These are phyloP conservation scores for Rousettus leschenaultii DNA, from an alignment of 2,113 vertebrate species.

Conservation along the genomic window DNA sequence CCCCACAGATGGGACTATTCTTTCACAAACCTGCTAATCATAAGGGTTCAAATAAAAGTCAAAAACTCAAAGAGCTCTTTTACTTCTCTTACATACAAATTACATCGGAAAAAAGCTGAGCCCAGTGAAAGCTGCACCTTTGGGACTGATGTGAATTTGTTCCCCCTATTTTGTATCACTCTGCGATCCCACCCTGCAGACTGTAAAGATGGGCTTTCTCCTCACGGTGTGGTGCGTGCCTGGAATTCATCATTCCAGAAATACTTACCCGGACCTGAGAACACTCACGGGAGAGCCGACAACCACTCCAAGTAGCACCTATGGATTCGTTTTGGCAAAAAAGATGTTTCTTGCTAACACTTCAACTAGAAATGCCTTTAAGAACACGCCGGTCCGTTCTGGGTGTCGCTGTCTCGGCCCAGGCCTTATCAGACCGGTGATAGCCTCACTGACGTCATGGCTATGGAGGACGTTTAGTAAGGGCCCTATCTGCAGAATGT, in stretches of 20 bases:
- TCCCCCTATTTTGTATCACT: background rate
- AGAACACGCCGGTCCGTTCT: background rate
- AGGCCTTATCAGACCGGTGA: too few relatives aligned
- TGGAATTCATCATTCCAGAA: background rate
- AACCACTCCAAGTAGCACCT: background rate
- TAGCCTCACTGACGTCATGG: too few relatives aligned
- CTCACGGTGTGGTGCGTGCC: background rate
- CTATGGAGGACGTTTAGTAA: background rate
- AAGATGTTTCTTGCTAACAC: background rate
- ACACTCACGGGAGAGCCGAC: background rate
- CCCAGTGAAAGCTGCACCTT: background rate
- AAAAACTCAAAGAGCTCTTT: background rate
- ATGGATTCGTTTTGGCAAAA: background rate
- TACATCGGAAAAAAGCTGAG: background rate
- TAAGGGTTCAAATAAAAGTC: constrained; percentile 38
- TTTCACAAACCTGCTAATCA: background rate
- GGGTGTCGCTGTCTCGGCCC: too few relatives aligned
- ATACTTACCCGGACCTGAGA: background rate
- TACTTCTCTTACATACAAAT: background rate
- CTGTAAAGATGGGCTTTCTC: background rate
- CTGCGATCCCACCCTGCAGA: background rate
- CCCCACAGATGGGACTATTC: background rate
- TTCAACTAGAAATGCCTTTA: background rate
- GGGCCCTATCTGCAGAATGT: background rate
- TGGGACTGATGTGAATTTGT: background rate